Evolutionary conservation across 2,113 vertebrate genomes (phyloP), one percentile per base, ranked within the genome.

Genomic region (Corvus cornix): DNA sequence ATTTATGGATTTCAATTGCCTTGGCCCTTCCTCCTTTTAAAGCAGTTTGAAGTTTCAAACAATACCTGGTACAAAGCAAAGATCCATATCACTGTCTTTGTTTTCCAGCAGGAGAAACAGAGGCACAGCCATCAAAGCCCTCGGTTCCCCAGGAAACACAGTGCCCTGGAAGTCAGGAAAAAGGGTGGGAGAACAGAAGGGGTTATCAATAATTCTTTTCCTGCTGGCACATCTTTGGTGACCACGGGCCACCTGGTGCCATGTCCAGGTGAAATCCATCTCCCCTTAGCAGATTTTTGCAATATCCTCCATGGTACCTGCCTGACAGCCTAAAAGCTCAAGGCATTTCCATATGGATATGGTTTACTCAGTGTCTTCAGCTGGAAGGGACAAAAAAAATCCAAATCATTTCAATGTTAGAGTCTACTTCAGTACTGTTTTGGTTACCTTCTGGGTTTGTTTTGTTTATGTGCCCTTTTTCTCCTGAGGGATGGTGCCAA

Each of bases 11-110:
- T 59, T 51, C 30, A 67, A 39, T 39, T 3, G n/a, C 11, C 41
- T 49, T 21, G 64, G 89, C 27, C 70, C 53, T 93, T 95, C 66
- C 82, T 95, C 83, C 62, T 88, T 87, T 79, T 41, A 83, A 76
- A 70, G 43, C 33, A 66, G 53, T 27, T 39, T 22, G 51, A 63
- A 56, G 48, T 37, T 59, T 35, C 60, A 73, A 81, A 85, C 89
- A 90, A 90, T 55, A 37, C 89, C 31, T 33, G 44, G 31, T 21
- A 53, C 28, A 69, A 60, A 74, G 37, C 37, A 63, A 79, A 85
- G 62, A 87, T 73, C 7, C 0, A 0, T 72, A 88, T 72, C 53
- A 16, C n/a, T 13, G 6, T 4, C 73, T 68, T 81, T 69, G 55
- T 58, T 78, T 87, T 84, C 30, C 80, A 84, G 76, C 43, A 53